These are phyloP conservation scores for Sebastolobus alascanus DNA, from an alignment of 2,797 vertebrate genomes.

Conservation along the genomic window DNA sequence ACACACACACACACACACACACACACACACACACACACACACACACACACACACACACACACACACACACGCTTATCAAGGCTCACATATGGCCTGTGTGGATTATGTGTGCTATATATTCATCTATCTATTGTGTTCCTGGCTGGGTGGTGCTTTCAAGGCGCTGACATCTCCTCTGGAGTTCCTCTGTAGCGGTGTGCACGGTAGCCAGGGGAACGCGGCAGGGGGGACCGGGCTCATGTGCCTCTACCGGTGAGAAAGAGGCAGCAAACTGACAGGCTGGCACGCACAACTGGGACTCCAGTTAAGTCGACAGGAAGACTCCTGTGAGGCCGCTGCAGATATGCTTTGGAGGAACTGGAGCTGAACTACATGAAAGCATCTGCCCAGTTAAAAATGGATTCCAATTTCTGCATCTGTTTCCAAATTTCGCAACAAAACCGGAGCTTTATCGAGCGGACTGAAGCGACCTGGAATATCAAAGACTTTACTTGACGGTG, in stretches of 20 bases:
- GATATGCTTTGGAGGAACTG: slow-evolving; percentile 53
- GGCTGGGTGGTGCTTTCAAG: slow-evolving; percentile 57
- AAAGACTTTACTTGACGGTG: slow-evolving; percentile 10
- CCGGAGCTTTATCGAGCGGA: slow-evolving; percentile 7
- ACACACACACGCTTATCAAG: slow-evolving; percentile 25
- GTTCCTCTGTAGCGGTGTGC: slow-evolving; percentile 51
- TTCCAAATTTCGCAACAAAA: slow-evolving; percentile 31
- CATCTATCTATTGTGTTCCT: slow-evolving; percentile 52
- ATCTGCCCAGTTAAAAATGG: slow-evolving; percentile 56
- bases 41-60: slow-evolving; percentile 1
- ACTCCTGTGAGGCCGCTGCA: slow-evolving; percentile 63
- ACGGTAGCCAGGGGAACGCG: slow-evolving; percentile 55
- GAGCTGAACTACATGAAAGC: slow-evolving; percentile 59
- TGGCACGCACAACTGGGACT: slow-evolving; percentile 60
- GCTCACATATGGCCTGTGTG: slow-evolving; percentile 31
- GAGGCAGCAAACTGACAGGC: slow-evolving; percentile 67
- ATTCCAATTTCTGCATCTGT: slow-evolving; percentile 42
- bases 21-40: slow-evolving; percentile 8
- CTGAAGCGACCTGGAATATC: slow-evolving; percentile 34
- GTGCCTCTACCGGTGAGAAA: slow-evolving; percentile 63
- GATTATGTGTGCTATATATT: slow-evolving; percentile 50
- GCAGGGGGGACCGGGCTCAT: slow-evolving; percentile 63
- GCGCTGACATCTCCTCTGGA: slow-evolving; percentile 61
- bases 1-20: slow-evolving; percentile 1
- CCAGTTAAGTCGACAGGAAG: slow-evolving; percentile 74